A percentile compares a stretch with the other conserved stretches of the same genome.
Conservation (phyloP, 2,797 vertebrate species). For the Mareca penelope region DNA sequence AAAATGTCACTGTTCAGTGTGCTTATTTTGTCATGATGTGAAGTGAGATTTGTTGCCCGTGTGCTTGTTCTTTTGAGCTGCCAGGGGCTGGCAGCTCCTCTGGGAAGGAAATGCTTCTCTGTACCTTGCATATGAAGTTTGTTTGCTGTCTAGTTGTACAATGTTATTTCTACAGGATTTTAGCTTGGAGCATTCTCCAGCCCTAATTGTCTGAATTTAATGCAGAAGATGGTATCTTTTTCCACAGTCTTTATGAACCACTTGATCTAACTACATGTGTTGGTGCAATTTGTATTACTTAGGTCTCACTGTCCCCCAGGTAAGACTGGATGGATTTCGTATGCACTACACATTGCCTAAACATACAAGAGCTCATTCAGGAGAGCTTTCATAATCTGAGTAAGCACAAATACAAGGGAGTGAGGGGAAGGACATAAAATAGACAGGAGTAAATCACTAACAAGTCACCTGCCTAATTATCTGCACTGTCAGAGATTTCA, state of each 20-base stretch:
- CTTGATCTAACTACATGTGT: not conserved
- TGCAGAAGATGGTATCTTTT: not conserved
- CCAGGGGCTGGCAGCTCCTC: conserved; percentile 46
- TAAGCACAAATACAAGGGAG: not conserved
- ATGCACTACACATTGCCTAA: not conserved
- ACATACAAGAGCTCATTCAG: not conserved
- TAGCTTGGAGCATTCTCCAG: conserved; percentile 1
- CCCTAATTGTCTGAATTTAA: not conserved
- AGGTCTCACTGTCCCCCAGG: not conserved
- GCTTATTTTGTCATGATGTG: conserved; percentile 17
- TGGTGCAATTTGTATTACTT: not conserved
- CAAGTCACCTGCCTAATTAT: not conserved
- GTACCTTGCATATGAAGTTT: conserved; percentile 31
- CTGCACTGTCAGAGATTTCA: not conserved
- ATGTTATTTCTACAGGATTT: conserved; percentile 36
- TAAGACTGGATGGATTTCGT: not conserved
- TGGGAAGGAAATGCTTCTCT: conserved; percentile 5
- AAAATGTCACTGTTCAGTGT: not conserved
- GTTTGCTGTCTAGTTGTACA: conserved; percentile 6
- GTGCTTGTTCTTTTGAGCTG: conserved; percentile 43
- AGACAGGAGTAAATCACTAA: not conserved
- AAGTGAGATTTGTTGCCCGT: not conserved
- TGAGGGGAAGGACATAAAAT: not conserved
- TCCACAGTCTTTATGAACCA: not conserved
- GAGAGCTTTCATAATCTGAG: not conserved